These are phyloP conservation scores for Plecturocebus donacophilus DNA, from an alignment of 2,113 vertebrate species.

Conservation along the genomic window DNA sequence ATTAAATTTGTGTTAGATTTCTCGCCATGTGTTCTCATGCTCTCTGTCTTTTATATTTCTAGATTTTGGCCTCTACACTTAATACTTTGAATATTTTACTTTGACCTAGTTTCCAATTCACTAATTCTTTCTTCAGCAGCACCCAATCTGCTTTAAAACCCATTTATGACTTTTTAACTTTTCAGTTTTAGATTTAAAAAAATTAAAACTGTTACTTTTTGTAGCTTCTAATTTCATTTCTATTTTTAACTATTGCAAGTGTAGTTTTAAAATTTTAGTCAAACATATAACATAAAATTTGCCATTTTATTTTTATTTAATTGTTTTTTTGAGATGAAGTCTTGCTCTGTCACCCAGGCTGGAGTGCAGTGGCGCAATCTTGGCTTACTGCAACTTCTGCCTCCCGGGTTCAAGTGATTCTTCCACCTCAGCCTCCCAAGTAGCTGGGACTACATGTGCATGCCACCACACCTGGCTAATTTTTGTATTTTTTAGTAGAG, in stretches of 20 bases:
- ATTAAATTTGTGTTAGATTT: not conserved
- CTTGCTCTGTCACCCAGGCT: too few species aligned
- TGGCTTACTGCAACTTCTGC: too few species aligned
- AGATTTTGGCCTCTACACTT: conserved; percentile 31
- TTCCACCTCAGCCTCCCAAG: too few species aligned
- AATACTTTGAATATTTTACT: conserved; percentile 34
- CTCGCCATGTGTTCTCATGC: not conserved
- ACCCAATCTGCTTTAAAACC: conserved; percentile 3
- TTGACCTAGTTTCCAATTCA: conserved; percentile 3
- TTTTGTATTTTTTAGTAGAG: too few species aligned
- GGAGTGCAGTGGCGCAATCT: too few species aligned
- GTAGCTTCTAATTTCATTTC: conserved; percentile 15
- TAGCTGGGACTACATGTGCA: too few species aligned
- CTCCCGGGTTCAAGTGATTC: too few species aligned
- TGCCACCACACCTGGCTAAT: too few species aligned
- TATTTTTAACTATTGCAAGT: conserved; percentile 22
- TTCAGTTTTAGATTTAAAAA: conserved; percentile 20
- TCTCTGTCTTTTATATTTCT: not conserved
- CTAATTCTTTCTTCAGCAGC: not conserved
- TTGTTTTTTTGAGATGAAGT: too few species aligned
- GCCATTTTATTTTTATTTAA: not conserved
- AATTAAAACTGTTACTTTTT: conserved; percentile 12
- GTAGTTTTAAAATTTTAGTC: not conserved
- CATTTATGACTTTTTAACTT: not conserved
- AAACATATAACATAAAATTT: not conserved